Percentiles rank a stretch among this genome's conserved stretches.
These are phyloP conservation scores for Mormyrops boulengeri DNA, from an alignment of 2,797 vertebrate genomes.

Conservation along the genomic window DNA sequence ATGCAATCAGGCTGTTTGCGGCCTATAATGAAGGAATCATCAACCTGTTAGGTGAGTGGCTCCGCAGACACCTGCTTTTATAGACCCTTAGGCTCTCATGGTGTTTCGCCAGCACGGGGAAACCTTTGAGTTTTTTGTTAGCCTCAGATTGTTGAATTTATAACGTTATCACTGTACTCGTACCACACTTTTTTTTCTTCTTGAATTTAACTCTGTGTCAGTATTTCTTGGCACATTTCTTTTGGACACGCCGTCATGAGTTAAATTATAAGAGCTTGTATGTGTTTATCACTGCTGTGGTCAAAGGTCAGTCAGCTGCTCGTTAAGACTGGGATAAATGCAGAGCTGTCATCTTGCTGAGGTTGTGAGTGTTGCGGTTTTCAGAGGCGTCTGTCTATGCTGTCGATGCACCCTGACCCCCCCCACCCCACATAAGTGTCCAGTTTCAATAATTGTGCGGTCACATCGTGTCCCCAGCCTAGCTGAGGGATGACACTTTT, in stretches of 20 bases:
- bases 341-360: neutral
- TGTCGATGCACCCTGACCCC: neutral
- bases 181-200: too few relatives aligned
- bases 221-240: neutral
- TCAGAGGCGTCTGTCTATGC: neutral
- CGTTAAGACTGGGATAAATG: neutral
- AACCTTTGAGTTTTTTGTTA: neutral
- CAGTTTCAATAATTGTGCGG: neutral
- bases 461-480: neutral
- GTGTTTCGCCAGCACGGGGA: neutral
- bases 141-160: neutral
- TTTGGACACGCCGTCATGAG: neutral
- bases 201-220: neutral
- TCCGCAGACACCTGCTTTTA: neutral
- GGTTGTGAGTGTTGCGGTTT: neutral
- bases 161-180: neutral
- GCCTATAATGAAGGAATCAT: conserved; percentile 99
- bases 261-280: neutral
- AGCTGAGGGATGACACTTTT: neutral
- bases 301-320: neutral
- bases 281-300: neutral
- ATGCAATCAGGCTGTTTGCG: conserved; percentile 97
- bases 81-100: neutral
- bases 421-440: neutral
- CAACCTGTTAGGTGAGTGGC: conserved; percentile 85